phyloP scores from a whole-genome alignment of 2,888 invertebrate genomes.

The Actias luna region DNA sequence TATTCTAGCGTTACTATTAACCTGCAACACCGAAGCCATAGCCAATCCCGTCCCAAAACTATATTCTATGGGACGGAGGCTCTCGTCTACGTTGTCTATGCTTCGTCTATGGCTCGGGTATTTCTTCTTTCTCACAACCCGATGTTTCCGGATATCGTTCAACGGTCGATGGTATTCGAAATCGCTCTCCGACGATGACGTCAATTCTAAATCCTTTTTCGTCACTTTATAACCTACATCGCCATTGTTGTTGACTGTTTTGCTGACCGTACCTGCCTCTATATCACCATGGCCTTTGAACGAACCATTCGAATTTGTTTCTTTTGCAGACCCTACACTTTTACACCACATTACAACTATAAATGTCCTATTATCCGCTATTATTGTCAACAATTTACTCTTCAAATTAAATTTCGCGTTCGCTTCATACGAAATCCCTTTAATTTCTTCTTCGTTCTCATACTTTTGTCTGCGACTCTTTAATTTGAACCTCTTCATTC shows the following conservation, averaged over 20 bases:
- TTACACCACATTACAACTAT: constrained; percentile 55
- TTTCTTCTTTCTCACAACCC: constrained; percentile 61
- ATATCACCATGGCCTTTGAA: constrained; percentile 46
- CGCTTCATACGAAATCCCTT: constrained; percentile 40
- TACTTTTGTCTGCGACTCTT: constrained; percentile 38
- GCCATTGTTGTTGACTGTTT: constrained; percentile 30
- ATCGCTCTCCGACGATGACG: constrained; percentile 64
- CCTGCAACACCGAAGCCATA: constrained; percentile 72
- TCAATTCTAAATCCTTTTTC: constrained; percentile 61
- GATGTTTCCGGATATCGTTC: constrained; percentile 58
- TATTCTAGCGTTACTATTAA: constrained; percentile 45
- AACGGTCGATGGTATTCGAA: constrained; percentile 50
- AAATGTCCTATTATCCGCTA: constrained; percentile 28
- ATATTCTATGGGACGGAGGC: constrained; percentile 71
- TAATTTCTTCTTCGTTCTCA: constrained; percentile 43
- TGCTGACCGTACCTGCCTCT: constrained; percentile 36
- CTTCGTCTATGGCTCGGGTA: constrained; percentile 35
- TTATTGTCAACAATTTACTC: constrained; percentile 47
- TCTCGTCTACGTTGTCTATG: constrained; percentile 62
- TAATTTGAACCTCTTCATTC: constrained; percentile 39
- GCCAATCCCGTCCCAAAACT: constrained; percentile 75
- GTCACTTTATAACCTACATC: constrained; percentile 43
- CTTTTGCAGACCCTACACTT: constrained; percentile 21
- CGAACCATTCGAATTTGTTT: constrained; percentile 35
- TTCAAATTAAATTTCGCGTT: constrained; percentile 48